Percentiles rank a stretch among this genome's conserved stretches.
Evolutionary conservation across 2,113 vertebrate species (phyloP).

Genomic region (Rhynchomys soricoides): DNA sequence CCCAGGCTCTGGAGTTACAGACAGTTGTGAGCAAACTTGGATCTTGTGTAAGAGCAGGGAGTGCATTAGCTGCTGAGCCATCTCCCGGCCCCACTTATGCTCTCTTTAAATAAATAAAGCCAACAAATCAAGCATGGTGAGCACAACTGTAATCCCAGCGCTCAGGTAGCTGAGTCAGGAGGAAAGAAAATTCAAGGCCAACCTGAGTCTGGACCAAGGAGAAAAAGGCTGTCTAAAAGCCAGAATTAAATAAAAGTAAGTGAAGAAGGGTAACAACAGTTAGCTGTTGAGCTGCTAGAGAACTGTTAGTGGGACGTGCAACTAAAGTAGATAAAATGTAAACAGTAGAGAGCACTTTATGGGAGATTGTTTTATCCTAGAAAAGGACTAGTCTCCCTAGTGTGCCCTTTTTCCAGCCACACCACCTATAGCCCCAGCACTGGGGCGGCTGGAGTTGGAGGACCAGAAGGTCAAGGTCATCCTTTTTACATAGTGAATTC

Average conservation of each 20-base stretch:
- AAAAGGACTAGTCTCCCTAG: conserved; percentile 16
- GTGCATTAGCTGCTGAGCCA: neutral
- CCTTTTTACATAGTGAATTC: neutral
- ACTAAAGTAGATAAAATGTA: neutral
- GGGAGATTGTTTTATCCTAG: conserved; percentile 47
- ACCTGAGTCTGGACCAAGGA: neutral
- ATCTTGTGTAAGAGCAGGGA: neutral
- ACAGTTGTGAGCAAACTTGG: neutral
- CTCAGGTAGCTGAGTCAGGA: neutral
- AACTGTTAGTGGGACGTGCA: neutral
- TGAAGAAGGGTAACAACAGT: neutral
- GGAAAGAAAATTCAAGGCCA: neutral
- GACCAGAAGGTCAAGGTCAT: neutral
- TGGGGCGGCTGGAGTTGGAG: neutral
- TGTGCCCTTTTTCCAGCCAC: neutral
- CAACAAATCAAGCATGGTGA: neutral
- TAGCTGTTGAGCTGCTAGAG: neutral
- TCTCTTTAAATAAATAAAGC: neutral
- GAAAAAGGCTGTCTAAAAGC: neutral
- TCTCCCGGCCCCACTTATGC: neutral
- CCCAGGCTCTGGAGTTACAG: neutral
- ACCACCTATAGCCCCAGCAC: neutral
- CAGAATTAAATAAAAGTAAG: neutral
- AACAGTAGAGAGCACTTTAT: conserved; percentile 54
- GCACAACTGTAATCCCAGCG: neutral